Evolutionary conservation across 2,797 vertebrate genomes (phyloP), one percentile per base, ranked within the genome.

Genomic region (Macrochelys suwanniensis): DNA sequence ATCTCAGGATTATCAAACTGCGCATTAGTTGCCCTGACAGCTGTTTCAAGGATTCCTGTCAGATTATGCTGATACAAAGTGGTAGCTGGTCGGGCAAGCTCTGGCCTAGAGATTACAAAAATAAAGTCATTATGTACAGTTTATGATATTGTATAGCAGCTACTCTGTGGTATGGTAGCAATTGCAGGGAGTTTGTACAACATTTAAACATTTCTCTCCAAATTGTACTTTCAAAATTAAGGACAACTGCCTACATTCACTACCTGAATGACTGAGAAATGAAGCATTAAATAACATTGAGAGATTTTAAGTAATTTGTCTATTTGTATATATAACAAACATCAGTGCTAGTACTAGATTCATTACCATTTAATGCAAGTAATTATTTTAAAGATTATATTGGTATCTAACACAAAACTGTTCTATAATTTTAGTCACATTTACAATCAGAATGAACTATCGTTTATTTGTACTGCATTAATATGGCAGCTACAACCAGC

Each of bases 11-110:
- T 99, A 98, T 99, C 99, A 13, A 99, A 99, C 98, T 99, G 99
- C 23, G 99, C 99, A 1, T 99, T 99, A 3, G 99, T 99, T 93
- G 99, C 99, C 96, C 99, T 98, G 85, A 99, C 99, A 0, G 99
- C 99, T 0, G 99, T 99, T 97, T 99, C 99, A 57, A 99, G 97
- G 95, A 99, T 99, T 3, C 99, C 99, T 0, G 99, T 99, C 84
- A 99, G 98, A 97, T 99, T 99, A 98, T 99, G 99, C 74, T 99
- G 99, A 98, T 99, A 99, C 13, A 99, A 97, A 28, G 99, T 99
- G 8, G 99, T 99, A 94, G 99, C 99, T 7, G 99, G 99, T 80
- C 99, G 99, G 13, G 94, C 99, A 97, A 99, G 98, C 97, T 99
- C 99, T 5, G 99, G 99, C 95, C 99, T 99, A 96, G 90, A 47